Evolutionary conservation across 2,797 vertebrate genomes (phyloP), one percentile per base, ranked within the genome.

Genomic region (Falco rusticolus): DNA sequence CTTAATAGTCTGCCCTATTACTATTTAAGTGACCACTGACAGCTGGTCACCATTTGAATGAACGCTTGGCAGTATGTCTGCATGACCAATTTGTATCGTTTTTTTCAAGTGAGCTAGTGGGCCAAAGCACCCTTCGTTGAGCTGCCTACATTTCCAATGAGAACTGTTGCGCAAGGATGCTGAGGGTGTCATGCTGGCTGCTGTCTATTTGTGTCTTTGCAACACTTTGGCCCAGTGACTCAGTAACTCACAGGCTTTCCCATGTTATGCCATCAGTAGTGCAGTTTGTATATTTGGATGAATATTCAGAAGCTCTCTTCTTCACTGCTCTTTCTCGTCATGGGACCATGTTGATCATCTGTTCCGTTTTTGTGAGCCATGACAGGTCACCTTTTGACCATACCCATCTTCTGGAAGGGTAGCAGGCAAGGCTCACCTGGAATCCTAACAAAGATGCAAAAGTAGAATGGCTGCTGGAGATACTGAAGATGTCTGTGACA

Each of bases 31-130:
- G 79, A 65, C 51, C 13, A 5, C 56, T 69, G 54, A 12, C 39
- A 84, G 41, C 70, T 64, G 45, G 16, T 31, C 15, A 13, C 57
- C 20, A 11, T 80, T 59, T 48, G 37, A 81, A 33, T 19, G 28
- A 63, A 28, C 7, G 9, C 18, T 43, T n/a, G 53, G 24, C 65
- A 54, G 17, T 16, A 21, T 16, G 37, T 68, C 47, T 48, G 41
- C 11, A 11, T 0, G 0, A 43, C 43, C 10, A 3, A 9, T 54
- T 79, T 29, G 5, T 53, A 45, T 45, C 37, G 50, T 28, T 14
- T 60, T 13, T 64, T 69, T 69, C n/a, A 20, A 45, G 28, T 7
- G 41, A 75, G 18, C 7, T 33, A 1, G 7, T 81, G 74, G 57
- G 31, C 16, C 65, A 65, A 41, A 88, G 69, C 61, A 37, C 54